Base-by-base conservation (phyloP, 2,797 vertebrate species). In the Silurus lanzhouensis region DNA sequence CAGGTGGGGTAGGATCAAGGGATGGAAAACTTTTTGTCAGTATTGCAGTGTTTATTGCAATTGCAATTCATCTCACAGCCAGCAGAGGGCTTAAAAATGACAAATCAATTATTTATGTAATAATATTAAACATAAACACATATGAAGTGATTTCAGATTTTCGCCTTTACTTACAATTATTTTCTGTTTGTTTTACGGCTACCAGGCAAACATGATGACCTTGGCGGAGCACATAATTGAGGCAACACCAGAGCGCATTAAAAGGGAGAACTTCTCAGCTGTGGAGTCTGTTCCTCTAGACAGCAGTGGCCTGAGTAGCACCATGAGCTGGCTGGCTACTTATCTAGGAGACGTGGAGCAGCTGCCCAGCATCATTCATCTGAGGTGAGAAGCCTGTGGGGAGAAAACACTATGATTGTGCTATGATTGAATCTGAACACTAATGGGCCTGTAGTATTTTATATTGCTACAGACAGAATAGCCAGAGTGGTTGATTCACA, bases 281-380 rank as follows among this genome's bases (percentile, higher is more conserved):
- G 86, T 94, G 87, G 97, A 98, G 87, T 92, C 97, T 0, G 90
- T 91, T 81, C 93, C 97, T 0, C 92, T 96, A 71, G 98, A 98
- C 76, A 94, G 94, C 22, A 94, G 96, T 85, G 93, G 96, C 84
- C 94, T 99, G 88, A 97, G 95, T 94, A 97, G 94, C 93, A 98
- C 98, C 3, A 99, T 99, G 98, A 99, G 96, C 96, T 99, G 98
- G 98, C 95, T 99, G 93, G 98, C 98, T 95, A 97, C 96, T 95
- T 99, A 99, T 94, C 95, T 99, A 81, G 98, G 97, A 82, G 98
- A 99, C 44, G 96, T 97, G 3, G 97, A 99, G 87, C 97, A 97
- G 91, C 95, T 99, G 91, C 97, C 98, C 0, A 97, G 94, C 87
- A 96, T 98, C 91, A 95, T 97, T 89, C 98, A 99, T 93, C 94